These are phyloP conservation scores for Cephus pygmeus DNA, from an alignment of 2,888 invertebrate genomes.

Conservation along the genomic window DNA sequence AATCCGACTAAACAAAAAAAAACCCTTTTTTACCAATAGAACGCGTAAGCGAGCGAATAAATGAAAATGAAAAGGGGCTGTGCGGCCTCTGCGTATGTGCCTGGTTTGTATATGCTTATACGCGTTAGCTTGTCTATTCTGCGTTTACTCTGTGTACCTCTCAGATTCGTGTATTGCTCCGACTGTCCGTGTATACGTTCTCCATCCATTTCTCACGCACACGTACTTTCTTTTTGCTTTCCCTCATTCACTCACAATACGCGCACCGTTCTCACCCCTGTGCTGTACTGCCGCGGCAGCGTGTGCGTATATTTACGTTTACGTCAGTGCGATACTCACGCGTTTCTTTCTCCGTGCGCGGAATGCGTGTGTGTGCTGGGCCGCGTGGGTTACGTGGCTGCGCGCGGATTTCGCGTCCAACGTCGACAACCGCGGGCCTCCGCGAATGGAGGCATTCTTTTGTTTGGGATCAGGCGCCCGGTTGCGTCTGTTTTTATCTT, in stretches of 20 bases:
- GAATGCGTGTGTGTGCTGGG: not conserved
- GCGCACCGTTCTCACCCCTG: not conserved
- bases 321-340: slow-evolving; percentile 2
- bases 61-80: slow-evolving; percentile 38
- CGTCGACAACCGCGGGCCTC: slow-evolving; percentile 12
- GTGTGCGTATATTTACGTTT: slow-evolving; percentile 24
- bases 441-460: slow-evolving; percentile 24
- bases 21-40: slow-evolving; percentile 35
- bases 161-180: not conserved
- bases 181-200: slow-evolving; percentile 12
- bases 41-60: slow-evolving; percentile 44
- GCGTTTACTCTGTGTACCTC: not conserved
- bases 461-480: slow-evolving; percentile 15
- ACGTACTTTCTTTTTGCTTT: not conserved
- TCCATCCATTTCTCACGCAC: not conserved
- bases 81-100: too few relatives aligned
- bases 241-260: not conserved
- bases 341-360: not conserved
- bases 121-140: not conserved
- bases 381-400: not conserved
- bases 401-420: not conserved
- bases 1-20: slow-evolving; percentile 47
- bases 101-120: not conserved
- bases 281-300: not conserved
- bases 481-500: slow-evolving; percentile 23